Evolutionary conservation across 1,140 invertebrate genomes (phyloP), one percentile per base, ranked within the genome.

Genomic region (Trinorchestia longiramus): DNA sequence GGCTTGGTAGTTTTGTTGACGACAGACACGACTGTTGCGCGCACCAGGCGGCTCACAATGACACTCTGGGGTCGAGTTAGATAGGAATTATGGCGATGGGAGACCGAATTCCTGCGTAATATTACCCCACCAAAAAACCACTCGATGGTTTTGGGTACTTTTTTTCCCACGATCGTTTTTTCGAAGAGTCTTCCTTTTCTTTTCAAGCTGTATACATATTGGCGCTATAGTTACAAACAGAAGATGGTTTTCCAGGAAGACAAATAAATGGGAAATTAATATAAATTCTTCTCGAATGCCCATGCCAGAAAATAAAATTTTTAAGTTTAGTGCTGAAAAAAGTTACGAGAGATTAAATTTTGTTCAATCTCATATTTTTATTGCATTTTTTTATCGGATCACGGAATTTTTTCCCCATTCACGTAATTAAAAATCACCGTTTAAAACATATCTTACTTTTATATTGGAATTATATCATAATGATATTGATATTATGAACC

Each of bases 51-150:
- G 41, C 92, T 3, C 92, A 8, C 92, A 43, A 94, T 94, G 92
- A 94, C 92, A 47, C 92, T 94, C 92, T 43, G 36, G 92, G 92
- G 92, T 94, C 92, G 92, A 94, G 92, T 94, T 94, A 94, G 47
- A 44, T 17, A 44, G 92, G 92, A 94, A 94, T 94, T 94, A 94
- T 94, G 92, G 92, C 92, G 92, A 4, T 47, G 41, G 41, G 92
- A 94, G 92, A 47, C 43, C 43, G 41, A 94, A 94, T 94, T 94
- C 92, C 92, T 44, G 43, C 92, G 17, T 94, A 43, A 94, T 94
- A 94, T 94, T 94, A 43, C 92, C 92, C 45, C 43, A 94, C 92
- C 36, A 40, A 94, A n/a, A 94, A 94, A 94, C 92, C 92, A 94
- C 92, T 94, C 44, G 92, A 94, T 94, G 43, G 92, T 94, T 94